Evolutionary conservation across 1,140 invertebrate species (phyloP).

Genomic region (Cydia fagiglandana): DNA sequence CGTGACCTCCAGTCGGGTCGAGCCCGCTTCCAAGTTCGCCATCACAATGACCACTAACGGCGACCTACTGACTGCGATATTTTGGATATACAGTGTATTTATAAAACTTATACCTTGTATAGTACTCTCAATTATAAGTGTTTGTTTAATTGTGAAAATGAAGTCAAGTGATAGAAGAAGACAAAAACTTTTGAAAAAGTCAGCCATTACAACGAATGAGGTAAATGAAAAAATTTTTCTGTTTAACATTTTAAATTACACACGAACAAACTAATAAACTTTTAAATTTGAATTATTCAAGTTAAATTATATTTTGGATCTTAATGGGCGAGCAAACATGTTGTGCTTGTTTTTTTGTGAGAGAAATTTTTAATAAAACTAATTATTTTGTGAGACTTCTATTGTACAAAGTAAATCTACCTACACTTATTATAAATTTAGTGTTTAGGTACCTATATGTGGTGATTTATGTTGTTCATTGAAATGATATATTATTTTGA

Average conservation of each 20-base stretch:
- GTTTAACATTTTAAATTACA: background rate
- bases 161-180: constrained; percentile 85
- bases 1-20: constrained; percentile 33
- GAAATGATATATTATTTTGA: constrained; percentile 24
- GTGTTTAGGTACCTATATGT: background rate
- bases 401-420: background rate
- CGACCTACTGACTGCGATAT: constrained; percentile 67
- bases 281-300: background rate
- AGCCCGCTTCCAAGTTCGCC: constrained; percentile 56
- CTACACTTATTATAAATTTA: too few species aligned
- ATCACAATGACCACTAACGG: constrained; percentile 69
- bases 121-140: constrained; percentile 71
- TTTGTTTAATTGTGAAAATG: constrained; percentile 73
- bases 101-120: constrained; percentile 75
- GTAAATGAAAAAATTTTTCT: constrained; percentile 45
- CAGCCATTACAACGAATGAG: constrained; percentile 65
- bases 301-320: background rate
- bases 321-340: background rate
- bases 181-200: constrained; percentile 82
- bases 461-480: constrained; percentile 24
- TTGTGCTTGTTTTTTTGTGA: background rate
- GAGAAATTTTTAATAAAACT: background rate
- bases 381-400: background rate
- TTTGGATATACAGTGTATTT: constrained; percentile 77
- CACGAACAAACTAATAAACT: background rate